These are phyloP conservation scores for Heterochromis multidens DNA, from an alignment of 2,113 vertebrate genomes.

Conservation along the genomic window DNA sequence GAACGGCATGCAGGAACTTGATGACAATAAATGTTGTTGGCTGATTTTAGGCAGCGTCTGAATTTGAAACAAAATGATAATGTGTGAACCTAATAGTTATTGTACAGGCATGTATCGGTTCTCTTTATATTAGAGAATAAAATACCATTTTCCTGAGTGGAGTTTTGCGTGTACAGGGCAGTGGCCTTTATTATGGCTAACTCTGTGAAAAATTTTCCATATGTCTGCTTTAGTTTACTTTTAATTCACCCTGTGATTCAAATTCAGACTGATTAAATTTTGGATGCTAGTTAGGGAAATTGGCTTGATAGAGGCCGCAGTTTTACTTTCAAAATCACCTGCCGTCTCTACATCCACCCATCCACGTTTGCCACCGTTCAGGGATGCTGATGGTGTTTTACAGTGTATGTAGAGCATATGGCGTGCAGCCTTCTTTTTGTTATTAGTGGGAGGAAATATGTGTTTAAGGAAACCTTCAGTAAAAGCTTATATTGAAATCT, in stretches of 20 bases:
- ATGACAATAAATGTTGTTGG: background rate
- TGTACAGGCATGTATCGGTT: background rate
- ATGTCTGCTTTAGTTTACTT: fast-evolving
- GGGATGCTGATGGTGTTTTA: background rate
- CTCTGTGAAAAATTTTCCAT: background rate
- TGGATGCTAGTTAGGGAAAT: background rate
- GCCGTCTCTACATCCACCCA: background rate
- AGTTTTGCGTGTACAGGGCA: background rate
- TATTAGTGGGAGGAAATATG: background rate
- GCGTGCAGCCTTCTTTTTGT: background rate
- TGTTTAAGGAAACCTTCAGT: background rate
- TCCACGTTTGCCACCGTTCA: background rate
- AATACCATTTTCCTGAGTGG: background rate
- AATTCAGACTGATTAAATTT: background rate
- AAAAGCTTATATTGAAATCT: background rate
- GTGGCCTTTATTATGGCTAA: background rate
- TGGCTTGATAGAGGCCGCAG: background rate
- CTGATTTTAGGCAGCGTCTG: background rate
- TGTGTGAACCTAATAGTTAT: background rate
- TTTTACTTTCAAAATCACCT: background rate
- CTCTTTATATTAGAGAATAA: background rate
- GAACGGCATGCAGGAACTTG: fast-evolving
- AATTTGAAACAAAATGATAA: background rate
- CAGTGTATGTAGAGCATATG: fast-evolving
- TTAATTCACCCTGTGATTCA: background rate